Base-by-base conservation (phyloP, 1,140 invertebrate species). In the Heliothis subflexa region DNA sequence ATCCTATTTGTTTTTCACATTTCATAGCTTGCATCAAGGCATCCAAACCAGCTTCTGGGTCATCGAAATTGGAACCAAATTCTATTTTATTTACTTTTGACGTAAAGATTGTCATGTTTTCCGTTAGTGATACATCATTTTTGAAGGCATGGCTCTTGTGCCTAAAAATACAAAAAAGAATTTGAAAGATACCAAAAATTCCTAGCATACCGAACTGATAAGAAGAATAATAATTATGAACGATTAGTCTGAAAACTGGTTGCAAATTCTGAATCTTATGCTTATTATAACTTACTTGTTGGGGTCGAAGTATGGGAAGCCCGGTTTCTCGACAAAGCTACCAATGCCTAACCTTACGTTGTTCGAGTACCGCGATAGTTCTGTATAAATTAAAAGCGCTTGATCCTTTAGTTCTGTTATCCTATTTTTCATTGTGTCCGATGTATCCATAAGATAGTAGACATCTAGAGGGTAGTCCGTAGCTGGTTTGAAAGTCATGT, bases 381-480 rank as follows among this genome's bases (percentile, higher is more conserved):
- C 92, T 12, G 94, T 87, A 11, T 95, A 96, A 59, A 98, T 94
- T 13, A 95, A 83, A 66, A 95, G 89, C 1, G 97, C 97, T 28
- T 98, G 93, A 50, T 95, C 88, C 0, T 96, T 96, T 2, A 98
- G 87, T 81, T 96, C 96, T 7, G 96, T 93, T 86, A 96, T 97
- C 82, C 98, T 96, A 81, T 96, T 95, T 49, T 95, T 92, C 98
- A 98, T 99, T 0, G 98, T 98, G 62, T 96, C 95, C 3, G 97
- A 98, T 45, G 98, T 92, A 87, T 99, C 98, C 97, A 98, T 98
- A 0, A 99, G 93, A 87, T 97, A 98, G 89, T 99, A 99, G 1
- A 99, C 92, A 94, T 99, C 98, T 0, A 99, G 96, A 0, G 98
- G 98, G 93, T 98, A 98, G 91, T 98, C 97, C 87, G 97, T 95